Conservation (phyloP, 2,888 invertebrate genomes). For the Caenorhabditis drosophilae region DNA sequence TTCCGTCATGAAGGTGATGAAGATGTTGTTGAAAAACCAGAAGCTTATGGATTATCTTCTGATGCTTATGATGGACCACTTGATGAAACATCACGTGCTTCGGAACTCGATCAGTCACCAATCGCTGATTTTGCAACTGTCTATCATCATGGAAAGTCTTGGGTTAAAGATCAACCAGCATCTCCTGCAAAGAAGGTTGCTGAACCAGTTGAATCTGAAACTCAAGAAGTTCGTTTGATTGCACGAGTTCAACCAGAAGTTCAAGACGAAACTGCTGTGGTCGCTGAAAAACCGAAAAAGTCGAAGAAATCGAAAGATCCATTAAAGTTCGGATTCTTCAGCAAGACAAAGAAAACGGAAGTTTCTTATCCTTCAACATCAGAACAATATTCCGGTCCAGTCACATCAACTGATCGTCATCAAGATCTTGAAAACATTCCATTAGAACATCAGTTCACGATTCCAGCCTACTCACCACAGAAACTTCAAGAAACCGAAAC, state of each 20-base stretch:
- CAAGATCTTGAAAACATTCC: conserved; percentile 19
- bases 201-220: conserved; percentile 23
- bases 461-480: conserved; percentile 16
- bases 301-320: conserved; percentile 1
- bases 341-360: conserved; percentile 8
- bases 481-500: neutral
- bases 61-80: conserved; percentile 36
- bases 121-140: conserved; percentile 20
- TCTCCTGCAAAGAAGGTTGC: conserved; percentile 17
- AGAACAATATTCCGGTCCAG: conserved; percentile 10
- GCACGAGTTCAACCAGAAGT: conserved; percentile 22
- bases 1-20: conserved; percentile 15
- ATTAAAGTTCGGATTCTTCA: conserved; percentile 23
- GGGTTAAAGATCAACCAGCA: conserved; percentile 16
- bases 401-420: conserved; percentile 13
- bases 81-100: conserved; percentile 12
- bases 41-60: conserved; percentile 15
- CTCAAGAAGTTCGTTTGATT: conserved; percentile 23
- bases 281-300: conserved; percentile 5
- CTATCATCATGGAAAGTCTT: conserved; percentile 43
- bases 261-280: neutral
- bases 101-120: conserved; percentile 21
- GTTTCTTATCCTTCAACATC: conserved; percentile 7
- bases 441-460: conserved; percentile 9
- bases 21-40: conserved; percentile 27